These are phyloP conservation scores for Coryphaenoides rupestris DNA, from an alignment of 2,113 vertebrate genomes.

Conservation along the genomic window DNA sequence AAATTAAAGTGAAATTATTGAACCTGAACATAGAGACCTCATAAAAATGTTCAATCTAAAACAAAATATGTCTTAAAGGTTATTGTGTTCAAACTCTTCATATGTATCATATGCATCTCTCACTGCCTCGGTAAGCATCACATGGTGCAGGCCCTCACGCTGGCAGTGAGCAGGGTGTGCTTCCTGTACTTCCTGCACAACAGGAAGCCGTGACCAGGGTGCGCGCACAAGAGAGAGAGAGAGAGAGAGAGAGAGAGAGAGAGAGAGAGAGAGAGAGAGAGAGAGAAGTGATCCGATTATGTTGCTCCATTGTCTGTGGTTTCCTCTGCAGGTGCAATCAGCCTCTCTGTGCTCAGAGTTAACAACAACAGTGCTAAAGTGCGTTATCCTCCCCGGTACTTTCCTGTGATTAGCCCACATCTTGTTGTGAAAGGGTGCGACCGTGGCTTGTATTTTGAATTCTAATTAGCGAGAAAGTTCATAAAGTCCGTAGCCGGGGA, in stretches of 20 bases:
- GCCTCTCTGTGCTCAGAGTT: slow-evolving; percentile 2
- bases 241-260: too few species aligned
- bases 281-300: slow-evolving; percentile 45
- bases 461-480: neutral
- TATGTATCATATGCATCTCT: neutral
- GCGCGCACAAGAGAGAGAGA: too few species aligned
- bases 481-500: neutral
- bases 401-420: slow-evolving; percentile 9
- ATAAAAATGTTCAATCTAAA: too few species aligned
- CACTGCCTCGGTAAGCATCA: neutral
- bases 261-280: too few species aligned
- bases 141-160: slow-evolving; percentile 39
- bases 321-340: slow-evolving; percentile 64
- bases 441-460: too few species aligned
- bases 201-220: slow-evolving; percentile 56
- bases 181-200: slow-evolving; percentile 60
- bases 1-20: too few species aligned
- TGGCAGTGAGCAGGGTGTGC: slow-evolving; percentile 56
- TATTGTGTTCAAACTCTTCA: neutral
- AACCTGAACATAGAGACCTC: too few species aligned
- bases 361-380: slow-evolving; percentile 26
- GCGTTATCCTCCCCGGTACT: slow-evolving; percentile 24
- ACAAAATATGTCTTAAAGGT: neutral
- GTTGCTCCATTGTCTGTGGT: slow-evolving; percentile 59
- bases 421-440: neutral